These are phyloP conservation scores for Aproaerema taeniolella DNA, from an alignment of 2,888 invertebrate genomes.

Conservation along the genomic window DNA sequence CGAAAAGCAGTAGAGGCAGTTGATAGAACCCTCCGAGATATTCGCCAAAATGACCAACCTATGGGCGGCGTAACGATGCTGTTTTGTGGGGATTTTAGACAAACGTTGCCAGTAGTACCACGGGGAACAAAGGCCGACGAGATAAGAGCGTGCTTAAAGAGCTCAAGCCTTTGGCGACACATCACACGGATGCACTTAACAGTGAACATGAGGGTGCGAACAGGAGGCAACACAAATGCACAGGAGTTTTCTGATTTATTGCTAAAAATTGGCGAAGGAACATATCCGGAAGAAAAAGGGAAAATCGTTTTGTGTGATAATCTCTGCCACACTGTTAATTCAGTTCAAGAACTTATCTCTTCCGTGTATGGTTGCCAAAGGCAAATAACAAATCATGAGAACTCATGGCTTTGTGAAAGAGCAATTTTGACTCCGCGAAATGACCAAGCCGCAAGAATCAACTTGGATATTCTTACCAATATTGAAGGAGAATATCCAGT, in stretches of 20 bases:
- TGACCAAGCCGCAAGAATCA: not conserved
- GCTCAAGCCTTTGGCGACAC: too few relatives aligned
- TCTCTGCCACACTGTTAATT: not conserved
- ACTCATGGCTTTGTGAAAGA: not conserved
- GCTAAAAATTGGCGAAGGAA: not conserved
- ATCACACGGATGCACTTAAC: not conserved
- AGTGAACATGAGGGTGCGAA: not conserved
- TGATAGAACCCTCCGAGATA: slow-evolving; percentile 8
- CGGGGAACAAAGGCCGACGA: slow-evolving; percentile 13
- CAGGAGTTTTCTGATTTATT: not conserved
- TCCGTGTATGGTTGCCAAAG: not conserved
- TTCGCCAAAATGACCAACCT: slow-evolving; percentile 1
- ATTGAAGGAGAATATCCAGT: not conserved
- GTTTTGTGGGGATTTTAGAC: too few relatives aligned
- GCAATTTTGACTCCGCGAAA: too few relatives aligned
- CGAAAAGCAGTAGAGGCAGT: slow-evolving; percentile 15
- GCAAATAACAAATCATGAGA: not conserved
- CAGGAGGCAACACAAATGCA: not conserved
- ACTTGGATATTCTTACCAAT: not conserved
- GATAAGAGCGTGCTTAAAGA: slow-evolving; percentile 7
- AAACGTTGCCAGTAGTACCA: too few relatives aligned
- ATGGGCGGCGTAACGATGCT: too few relatives aligned
- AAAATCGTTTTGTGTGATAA: not conserved
- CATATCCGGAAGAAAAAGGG: not conserved
- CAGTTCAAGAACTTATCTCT: not conserved